Base-by-base conservation (phyloP, 2,113 vertebrate species). In the Oreochromis aureus region DNA sequence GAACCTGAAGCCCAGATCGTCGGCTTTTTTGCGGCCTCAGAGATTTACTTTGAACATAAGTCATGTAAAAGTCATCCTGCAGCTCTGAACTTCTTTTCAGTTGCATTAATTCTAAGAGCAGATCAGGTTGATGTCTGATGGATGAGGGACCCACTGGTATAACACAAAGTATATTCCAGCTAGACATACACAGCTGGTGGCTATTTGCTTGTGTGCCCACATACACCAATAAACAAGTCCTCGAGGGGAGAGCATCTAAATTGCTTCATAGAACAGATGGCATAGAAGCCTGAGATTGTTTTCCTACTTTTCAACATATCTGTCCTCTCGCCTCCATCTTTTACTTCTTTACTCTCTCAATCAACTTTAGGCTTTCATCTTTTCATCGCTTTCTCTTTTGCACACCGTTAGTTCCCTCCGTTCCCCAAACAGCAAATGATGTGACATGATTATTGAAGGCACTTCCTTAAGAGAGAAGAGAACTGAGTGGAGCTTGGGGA, bases 241-340 rank as follows among this genome's bases (percentile, higher is more conserved):
- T 81, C 5, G 2, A 83, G 86, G 89, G 85, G 73, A 71, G 39
- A 66, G 46, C 13, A 13, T 80, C 44, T 32, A 41, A 86, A 87
- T 83, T 85, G 32, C 86, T 84, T 58, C 53, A 22, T 86, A 84
- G 92, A 92, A 79, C 88, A 93, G 89, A 91, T 92, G 91, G 84
- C 88, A 84, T 24, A 12, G 27, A 83, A 83, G 63, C 85, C 80
- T 24, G 48, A 55, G 39, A 80, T 81, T 86, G 83, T 56, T 92
- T 83, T 8, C 61, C 85, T 86, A 51, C 79, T 10, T 27, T 88
- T 80, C 81, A 58, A 48, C 79, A 59, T 66, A 22, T 53, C 73
- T 83, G 80, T 86, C 54, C 55, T 44, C 12, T 82, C 76, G 7
- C n/a, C 51, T 56, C 66, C 59, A n/a, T 39, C 44, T 76, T 82